A percentile compares a stretch with the other conserved stretches of the same genome.
Conservation (phyloP, 2,113 vertebrate genomes). For the Holacanthus passer region DNA sequence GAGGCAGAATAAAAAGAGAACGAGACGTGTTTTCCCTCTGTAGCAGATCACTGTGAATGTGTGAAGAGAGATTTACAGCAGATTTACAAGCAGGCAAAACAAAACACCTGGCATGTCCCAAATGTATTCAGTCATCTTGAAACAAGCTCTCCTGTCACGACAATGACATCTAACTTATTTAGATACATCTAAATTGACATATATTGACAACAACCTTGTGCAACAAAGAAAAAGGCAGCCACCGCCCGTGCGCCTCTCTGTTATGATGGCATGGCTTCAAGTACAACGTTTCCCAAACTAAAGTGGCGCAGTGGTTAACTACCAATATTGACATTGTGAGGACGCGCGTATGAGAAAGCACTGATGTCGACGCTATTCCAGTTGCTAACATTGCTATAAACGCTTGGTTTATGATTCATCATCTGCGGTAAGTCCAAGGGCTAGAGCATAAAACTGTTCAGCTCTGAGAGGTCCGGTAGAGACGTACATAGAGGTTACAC, state of each 20-base stretch:
- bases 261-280: slow-evolving; percentile 34
- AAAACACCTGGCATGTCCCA: slow-evolving; percentile 37
- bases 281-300: slow-evolving; percentile 32
- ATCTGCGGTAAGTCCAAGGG: slow-evolving; percentile 75
- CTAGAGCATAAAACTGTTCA: slow-evolving; percentile 81
- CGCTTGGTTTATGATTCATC: slow-evolving; percentile 79
- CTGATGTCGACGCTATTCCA: slow-evolving; percentile 71
- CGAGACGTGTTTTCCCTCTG: slow-evolving; percentile 28
- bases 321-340: slow-evolving; percentile 75
- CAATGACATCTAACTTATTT: slow-evolving; percentile 21
- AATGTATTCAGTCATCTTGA: slow-evolving; percentile 6
- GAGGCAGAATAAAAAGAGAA: slow-evolving; percentile 39
- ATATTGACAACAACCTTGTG: slow-evolving; percentile 23
- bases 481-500: slow-evolving; percentile 66
- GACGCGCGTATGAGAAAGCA: slow-evolving; percentile 64
- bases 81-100: slow-evolving; percentile 35
- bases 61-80: background rate
- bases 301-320: slow-evolving; percentile 44
- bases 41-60: slow-evolving; percentile 42
- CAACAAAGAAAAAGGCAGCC: slow-evolving; percentile 20
- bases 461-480: slow-evolving; percentile 54
- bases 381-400: slow-evolving; percentile 78
- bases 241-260: slow-evolving; percentile 8
- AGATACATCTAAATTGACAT: slow-evolving; percentile 27
- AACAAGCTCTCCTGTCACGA: slow-evolving; percentile 10